Evolutionary conservation across 2,113 vertebrate genomes (phyloP).

Genomic region (Gallinago media): DNA sequence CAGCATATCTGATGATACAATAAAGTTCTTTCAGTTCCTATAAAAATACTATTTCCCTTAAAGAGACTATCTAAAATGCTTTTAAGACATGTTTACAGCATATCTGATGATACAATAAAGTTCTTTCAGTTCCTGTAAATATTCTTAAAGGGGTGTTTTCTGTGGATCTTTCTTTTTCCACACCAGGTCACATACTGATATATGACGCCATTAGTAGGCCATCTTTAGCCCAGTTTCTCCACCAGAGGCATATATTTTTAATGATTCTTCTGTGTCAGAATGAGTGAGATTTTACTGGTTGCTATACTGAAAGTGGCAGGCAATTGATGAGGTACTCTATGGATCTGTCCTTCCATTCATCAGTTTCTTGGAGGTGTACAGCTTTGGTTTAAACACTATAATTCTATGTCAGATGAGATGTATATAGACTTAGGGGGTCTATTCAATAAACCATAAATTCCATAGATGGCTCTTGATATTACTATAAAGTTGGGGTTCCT

Average conservation of each 20-base stretch:
- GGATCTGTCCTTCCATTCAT: constrained; percentile 21
- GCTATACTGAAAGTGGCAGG: constrained; percentile 12
- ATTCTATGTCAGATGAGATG: background rate
- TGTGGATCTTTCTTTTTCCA: background rate
- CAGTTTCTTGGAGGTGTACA: constrained; percentile 1
- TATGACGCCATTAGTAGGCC: background rate
- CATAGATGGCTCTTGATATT: background rate
- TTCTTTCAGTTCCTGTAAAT: constrained; percentile 1
- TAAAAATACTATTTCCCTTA: background rate
- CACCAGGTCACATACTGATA: background rate
- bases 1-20: background rate
- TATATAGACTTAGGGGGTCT: background rate
- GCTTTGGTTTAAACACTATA: constrained; percentile 19
- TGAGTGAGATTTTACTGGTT: constrained; percentile 38
- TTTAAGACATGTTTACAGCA: background rate
- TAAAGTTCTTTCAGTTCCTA: background rate
- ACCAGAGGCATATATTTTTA: constrained; percentile 45
- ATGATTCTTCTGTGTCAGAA: constrained; percentile 40
- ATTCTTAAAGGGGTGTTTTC: background rate
- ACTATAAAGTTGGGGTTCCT: background rate
- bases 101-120: background rate
- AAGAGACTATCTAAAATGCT: background rate
- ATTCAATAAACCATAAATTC: background rate
- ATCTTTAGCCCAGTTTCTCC: constrained; percentile 4
- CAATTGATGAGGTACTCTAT: constrained; percentile 3